Base-by-base conservation (phyloP, 2,113 vertebrate genomes). In the Myrmecobius fasciatus region DNA sequence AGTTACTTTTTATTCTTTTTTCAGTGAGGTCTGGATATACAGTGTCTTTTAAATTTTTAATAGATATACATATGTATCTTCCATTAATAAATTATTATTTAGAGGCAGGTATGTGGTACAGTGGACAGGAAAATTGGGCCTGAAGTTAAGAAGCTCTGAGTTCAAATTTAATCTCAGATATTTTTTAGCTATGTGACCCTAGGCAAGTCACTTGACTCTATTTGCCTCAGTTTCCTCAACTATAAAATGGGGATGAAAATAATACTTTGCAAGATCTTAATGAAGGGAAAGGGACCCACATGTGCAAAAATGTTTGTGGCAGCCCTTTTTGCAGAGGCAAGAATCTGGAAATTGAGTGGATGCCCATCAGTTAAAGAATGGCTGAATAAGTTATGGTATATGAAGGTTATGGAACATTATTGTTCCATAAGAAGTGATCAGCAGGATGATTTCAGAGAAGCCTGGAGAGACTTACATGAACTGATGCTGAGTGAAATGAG, bases 1-100 rank as follows among this genome's bases (percentile, higher is more conserved):
- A 3, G 2, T 53, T 25, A 48, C 52, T 53, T 67, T 46, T 24
- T 95, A 95, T 48, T 95, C 90, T 48, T 92, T 92, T 94, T 49
- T 56, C 75, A 93, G 91, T 53, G 90, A 94, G 47, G 83, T n/a
- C 28, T 91, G 0, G 17, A 43, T 10, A 5, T 0, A 24, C 8
- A 3, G 54, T 56, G 22, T 36, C 52, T 25, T 89, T 91, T 94
- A 52, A 52, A 48, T 56, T 9, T 89, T 83, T 88, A 43, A 22
- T 22, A 53, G 52, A 53, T 53, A 53, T 53, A 53, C 14, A 22
- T 14, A 53, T 53, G 52, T 53, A 53, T 22, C 67, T 97, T 92
- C 67, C 0, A 0, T 92, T 96, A 75, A 53, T 91, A 75, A 52
- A 92, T 93, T 94, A 91, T 75, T 17, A 75, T 75, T n/a, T 75